Conservation (phyloP, 1,140 invertebrate species). For the Aethina tumida region DNA sequence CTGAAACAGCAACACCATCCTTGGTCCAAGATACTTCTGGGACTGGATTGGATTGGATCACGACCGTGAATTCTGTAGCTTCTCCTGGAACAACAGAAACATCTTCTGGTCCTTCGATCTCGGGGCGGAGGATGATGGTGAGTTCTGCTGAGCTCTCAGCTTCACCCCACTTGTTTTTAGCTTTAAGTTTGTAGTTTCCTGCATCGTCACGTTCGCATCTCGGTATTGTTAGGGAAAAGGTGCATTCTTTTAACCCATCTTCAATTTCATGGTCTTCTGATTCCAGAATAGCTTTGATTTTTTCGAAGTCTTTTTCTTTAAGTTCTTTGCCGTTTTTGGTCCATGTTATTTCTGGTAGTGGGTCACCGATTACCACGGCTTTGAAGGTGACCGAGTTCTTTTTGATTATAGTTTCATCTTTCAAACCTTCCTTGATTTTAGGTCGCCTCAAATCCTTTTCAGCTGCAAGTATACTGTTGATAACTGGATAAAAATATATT, state of each 20-base stretch:
- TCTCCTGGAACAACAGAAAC: constrained; percentile 61
- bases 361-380: constrained; percentile 72
- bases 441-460: constrained; percentile 67
- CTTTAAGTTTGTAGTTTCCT: constrained; percentile 69
- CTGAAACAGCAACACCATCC: constrained; percentile 49
- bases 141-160: constrained; percentile 56
- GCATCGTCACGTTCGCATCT: constrained; percentile 61
- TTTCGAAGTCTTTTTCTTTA: constrained; percentile 34
- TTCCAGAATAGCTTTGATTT: constrained; percentile 39
- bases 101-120: constrained; percentile 64
- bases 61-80: constrained; percentile 56
- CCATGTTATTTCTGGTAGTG: constrained; percentile 52
- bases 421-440: constrained; percentile 53
- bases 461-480: constrained; percentile 37
- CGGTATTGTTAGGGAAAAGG: constrained; percentile 56
- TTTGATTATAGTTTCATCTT: constrained; percentile 57
- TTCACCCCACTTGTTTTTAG: constrained; percentile 68
- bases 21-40: constrained; percentile 67
- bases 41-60: constrained; percentile 66
- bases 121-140: constrained; percentile 62
- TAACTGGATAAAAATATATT: constrained; percentile 7
- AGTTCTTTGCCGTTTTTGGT: constrained; percentile 40
- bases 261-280: constrained; percentile 53
- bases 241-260: constrained; percentile 65
- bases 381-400: constrained; percentile 61